Conservation (phyloP, 2,888 invertebrate genomes). For the Ochlodes sylvanus region DNA sequence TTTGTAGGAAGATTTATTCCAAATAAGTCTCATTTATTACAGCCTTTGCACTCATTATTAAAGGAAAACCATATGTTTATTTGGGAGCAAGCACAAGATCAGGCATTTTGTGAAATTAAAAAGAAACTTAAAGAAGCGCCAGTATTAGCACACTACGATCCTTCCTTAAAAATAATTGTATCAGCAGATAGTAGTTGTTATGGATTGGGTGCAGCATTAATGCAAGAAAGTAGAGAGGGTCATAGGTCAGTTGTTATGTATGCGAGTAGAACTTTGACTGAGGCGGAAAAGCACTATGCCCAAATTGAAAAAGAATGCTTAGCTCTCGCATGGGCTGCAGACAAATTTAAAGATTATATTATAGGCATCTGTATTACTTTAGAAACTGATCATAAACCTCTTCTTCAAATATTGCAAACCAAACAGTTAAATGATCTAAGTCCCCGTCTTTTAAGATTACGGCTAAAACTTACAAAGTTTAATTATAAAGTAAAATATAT, state of each 20-base stretch:
- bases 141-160: background rate
- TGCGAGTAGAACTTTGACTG: background rate
- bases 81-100: background rate
- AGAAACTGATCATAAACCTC: background rate
- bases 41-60: background rate
- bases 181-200: constrained; percentile 5
- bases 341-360: constrained; percentile 3
- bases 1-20: constrained; percentile 4
- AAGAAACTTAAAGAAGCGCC: background rate
- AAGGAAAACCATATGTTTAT: background rate
- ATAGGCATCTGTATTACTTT: background rate
- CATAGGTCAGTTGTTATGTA: background rate
- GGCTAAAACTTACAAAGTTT: background rate
- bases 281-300: background rate
- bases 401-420: background rate
- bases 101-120: background rate
- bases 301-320: constrained; percentile 3
- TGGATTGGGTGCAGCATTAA: constrained; percentile 1
- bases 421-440: constrained; percentile 5
- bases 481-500: background rate
- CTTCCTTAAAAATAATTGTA: background rate
- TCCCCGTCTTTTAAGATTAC: background rate
- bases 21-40: background rate
- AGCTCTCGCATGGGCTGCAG: constrained; percentile 1
- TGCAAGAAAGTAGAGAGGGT: background rate